These are phyloP conservation scores for Eulemur rubriventer DNA, from an alignment of 2,797 vertebrate species.

Conservation along the genomic window DNA sequence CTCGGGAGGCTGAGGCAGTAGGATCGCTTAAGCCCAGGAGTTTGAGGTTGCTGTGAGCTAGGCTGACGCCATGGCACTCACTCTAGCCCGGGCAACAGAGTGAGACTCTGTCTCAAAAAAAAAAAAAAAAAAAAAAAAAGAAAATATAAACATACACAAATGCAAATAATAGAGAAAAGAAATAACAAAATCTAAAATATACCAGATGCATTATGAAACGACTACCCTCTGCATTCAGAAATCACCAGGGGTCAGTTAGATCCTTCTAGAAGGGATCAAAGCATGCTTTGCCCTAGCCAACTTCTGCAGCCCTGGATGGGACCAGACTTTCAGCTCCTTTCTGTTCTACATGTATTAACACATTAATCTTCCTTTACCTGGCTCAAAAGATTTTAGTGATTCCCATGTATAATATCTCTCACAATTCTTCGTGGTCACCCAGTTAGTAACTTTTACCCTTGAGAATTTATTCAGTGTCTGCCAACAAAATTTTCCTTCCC, in stretches of 20 bases:
- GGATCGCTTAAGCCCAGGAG: no score
- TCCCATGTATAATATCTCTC: not conserved
- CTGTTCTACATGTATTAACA: not conserved
- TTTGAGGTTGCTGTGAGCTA: no score
- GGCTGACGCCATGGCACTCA: no score
- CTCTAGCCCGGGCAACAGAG: no score
- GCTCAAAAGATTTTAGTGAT: not conserved
- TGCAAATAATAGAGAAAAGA: constrained; percentile 5
- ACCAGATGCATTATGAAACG: not conserved
- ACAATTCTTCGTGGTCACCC: not conserved
- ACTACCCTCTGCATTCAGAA: not conserved
- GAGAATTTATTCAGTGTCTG: not conserved
- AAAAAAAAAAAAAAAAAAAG: not conserved
- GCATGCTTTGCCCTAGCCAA: not conserved
- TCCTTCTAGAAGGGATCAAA: not conserved
- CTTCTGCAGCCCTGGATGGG: not conserved
- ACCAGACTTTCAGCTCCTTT: not conserved
- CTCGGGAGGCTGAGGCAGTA: no score
- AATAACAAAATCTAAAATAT: not conserved
- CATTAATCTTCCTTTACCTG: not conserved
- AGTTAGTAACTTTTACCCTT: not conserved
- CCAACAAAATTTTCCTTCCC: no score
- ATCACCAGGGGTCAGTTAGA: not conserved
- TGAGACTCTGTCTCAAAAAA: no score
- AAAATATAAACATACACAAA: not conserved